Base-by-base conservation (phyloP, 2,797 vertebrate species). In the Gouania willdenowi region DNA sequence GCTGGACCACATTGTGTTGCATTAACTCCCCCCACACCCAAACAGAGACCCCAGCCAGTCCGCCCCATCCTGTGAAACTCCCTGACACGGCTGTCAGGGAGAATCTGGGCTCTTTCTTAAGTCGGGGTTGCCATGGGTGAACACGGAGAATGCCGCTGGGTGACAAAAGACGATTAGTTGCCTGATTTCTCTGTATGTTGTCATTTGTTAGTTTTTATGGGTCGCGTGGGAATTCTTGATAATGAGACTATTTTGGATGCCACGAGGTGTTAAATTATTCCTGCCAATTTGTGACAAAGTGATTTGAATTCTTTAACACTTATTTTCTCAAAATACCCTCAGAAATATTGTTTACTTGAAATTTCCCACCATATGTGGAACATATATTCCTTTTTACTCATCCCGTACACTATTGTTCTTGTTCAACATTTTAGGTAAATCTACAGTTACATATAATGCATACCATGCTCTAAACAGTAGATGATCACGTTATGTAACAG, bases 91-190 rank as follows among this genome's bases (percentile, higher is more conserved):
- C 83, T 82, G 79, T 87, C 83, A 88, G 75, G 83, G 75, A 75
- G 73, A 87, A 84, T 86, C 75, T 75, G 76, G 73, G 77, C 59
- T 71, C 77, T 79, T 85, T 78, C 73, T 74, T 87, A 84, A 88
- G 74, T 79, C 39, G 75, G 2, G 68, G 92, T 95, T 93, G 89
- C 91, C 85, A 83, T 85, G 92, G 85, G 59, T 55, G 71, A 72
- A 82, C 60, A 64, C 66, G 68, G 91, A 88, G 90, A 95, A 92
- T 92, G 88, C 82, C 71, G 53, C 63, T 17, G 68, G 67, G 65
- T 79, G 79, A 84, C 88, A 86, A 91, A 83, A 75, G 78, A 87
- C 72, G 80, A 78, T 88, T 83, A 86, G 83, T 62, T 76, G 72
- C 59, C 77, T 87, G 82, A 84, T 85, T 86, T 79, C 81, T 84